These are phyloP conservation scores for Periphyllus acericola DNA, from an alignment of 2,888 invertebrate species.

Conservation along the genomic window DNA sequence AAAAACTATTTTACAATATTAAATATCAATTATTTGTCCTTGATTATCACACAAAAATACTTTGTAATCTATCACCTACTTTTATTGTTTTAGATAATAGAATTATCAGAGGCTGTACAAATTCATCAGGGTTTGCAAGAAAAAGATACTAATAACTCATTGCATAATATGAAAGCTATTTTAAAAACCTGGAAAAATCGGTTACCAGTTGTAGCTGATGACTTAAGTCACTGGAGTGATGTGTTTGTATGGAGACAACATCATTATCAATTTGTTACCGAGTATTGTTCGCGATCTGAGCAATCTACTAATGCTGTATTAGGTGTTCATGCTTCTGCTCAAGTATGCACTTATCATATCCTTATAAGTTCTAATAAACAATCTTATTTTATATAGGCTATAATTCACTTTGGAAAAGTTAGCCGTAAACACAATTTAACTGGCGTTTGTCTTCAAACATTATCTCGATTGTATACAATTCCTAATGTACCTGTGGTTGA, in stretches of 20 bases:
- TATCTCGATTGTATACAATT: conserved; percentile 94
- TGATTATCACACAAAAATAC: no score
- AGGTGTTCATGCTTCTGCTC: conserved; percentile 92
- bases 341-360: conserved; percentile 72
- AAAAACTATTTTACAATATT: no score
- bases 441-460: conserved; percentile 88
- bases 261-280: conserved; percentile 93
- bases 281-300: conserved; percentile 78
- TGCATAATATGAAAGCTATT: conserved; percentile 98
- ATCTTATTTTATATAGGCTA: conserved; percentile 72
- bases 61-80: neutral
- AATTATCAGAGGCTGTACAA: conserved; percentile 87
- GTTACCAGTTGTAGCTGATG: conserved; percentile 94
- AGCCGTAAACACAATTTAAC: conserved; percentile 93
- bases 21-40: no score
- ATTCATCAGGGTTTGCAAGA: conserved; percentile 80
- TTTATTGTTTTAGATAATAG: conserved; percentile 75
- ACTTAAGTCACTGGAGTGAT: conserved; percentile 97
- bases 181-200: conserved; percentile 99
- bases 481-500: conserved; percentile 96
- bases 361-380: conserved; percentile 30
- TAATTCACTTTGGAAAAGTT: conserved; percentile 96
- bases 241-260: conserved; percentile 98
- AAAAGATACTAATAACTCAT: conserved; percentile 73
- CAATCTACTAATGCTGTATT: conserved; percentile 75